Evolutionary conservation across 1,140 invertebrate species (phyloP), one percentile per base, ranked within the genome.

Genomic region (Ceratina calcarata): DNA sequence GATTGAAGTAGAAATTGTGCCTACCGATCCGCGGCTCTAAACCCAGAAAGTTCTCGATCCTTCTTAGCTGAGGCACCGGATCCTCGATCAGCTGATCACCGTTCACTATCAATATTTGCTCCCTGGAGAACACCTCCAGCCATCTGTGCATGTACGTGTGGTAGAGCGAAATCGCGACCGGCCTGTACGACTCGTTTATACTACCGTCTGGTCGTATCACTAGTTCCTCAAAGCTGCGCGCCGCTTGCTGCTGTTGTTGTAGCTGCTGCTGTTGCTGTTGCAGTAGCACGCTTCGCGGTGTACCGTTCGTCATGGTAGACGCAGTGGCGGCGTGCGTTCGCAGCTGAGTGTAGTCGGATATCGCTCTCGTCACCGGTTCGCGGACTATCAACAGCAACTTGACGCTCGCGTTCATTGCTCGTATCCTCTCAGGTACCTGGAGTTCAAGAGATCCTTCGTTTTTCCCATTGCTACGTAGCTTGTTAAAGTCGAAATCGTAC

Each of bases 1-100:
- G 96, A 93, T 99, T 99, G 93, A 99, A 98, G 91, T 98, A 98
- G 93, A 99, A 99, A 93, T 99, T 97, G 85, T 97, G 96, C 82
- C 97, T 95, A 16, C 95, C 96, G 78, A 98, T 96, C 49, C 95
- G 93, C 49, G 95, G 95, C 81, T 97, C 95, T 4, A 99, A 92
- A 79, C 95, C 96, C 53, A 99, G 94, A 92, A 99, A 99, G 57
- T 95, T 94, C 91, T 98, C 97, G 80, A 99, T 98, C 76, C 96
- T 95, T 60, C 96, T 95, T 73, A 99, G 93, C 92, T 99, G 98
- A 0, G 96, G 96, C 3, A 98, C 97, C 0, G 99, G 99, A 91
- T 99, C 96, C 89, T 97, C 96, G 83, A 99, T 98, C n/a, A 99
- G 94, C 75, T 96, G 95, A 93, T 99, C 98, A 0, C 98, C 98